phyloP scores from a whole-genome alignment of 1,140 invertebrate genomes.

The Gonatopus flavifemur region DNA sequence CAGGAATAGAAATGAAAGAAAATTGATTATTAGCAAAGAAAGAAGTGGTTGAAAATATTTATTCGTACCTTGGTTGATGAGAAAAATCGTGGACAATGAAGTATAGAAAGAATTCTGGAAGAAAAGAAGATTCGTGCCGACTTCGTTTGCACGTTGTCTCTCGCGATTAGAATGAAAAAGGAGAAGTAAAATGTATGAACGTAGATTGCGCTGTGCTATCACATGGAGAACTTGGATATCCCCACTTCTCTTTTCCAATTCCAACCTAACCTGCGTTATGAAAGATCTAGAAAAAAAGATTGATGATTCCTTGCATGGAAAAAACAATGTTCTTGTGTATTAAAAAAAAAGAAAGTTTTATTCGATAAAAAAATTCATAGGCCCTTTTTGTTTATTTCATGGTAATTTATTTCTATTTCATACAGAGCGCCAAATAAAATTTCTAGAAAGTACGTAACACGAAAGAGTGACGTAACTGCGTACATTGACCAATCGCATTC shows the following conservation, averaged over 20 bases:
- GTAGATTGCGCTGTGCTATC: slow-evolving; percentile 26
- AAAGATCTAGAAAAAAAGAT: not conserved
- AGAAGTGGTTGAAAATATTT: not conserved
- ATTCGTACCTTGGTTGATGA: not conserved
- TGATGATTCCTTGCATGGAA: no score
- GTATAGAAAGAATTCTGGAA: not conserved
- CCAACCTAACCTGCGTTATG: slow-evolving; percentile 19
- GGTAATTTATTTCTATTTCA: no score
- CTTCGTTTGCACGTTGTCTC: slow-evolving; percentile 40
- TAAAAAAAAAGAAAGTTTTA: not conserved
- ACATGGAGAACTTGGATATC: slow-evolving; percentile 23
- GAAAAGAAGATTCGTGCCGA: slow-evolving; percentile 7
- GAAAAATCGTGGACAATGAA: not conserved
- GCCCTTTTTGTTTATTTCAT: no score
- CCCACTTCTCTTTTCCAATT: not conserved
- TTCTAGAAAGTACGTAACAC: no score
- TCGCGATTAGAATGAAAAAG: slow-evolving; percentile 26
- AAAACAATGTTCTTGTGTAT: not conserved
- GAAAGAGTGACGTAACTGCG: no score
- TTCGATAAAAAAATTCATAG: not conserved
- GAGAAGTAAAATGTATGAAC: slow-evolving; percentile 20
- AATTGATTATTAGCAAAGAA: no score
- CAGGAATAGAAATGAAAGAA: no score
- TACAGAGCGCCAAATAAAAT: no score
- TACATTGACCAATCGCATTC: no score